Base-by-base conservation (phyloP, 2,888 invertebrate genomes). In the Metopia argyrocephala region DNA sequence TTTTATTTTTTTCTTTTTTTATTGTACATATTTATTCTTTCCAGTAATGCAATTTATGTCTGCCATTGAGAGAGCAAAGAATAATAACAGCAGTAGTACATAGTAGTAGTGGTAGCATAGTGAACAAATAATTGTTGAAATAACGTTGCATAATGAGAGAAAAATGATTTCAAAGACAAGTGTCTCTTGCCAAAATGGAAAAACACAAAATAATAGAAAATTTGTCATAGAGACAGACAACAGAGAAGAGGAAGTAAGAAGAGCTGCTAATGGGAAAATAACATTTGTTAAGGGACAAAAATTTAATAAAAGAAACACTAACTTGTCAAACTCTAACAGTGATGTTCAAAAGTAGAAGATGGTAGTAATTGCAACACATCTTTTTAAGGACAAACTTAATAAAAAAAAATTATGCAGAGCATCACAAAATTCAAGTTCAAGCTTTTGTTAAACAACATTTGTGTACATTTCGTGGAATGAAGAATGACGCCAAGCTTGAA, bases 111-210 rank as follows among this genome's bases (percentile, higher is more conserved):
- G 12, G 15, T 4, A 6, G 18, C 28, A 21, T 3, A 12, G 27
- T 5, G 20, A 27, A 50, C 5, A 12, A 28, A 61, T 54, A 68
- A 68, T n/a, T 48, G 56, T 74, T 23, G 21, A 12, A 45, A 45
- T 64, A 54, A 56, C 62, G 9, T 27, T 62, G 54, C 54, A 56
- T 54, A 62, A 46, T 52, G 31, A 62, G 25, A 61, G 61, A 45
- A 18, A 52, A 45, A 23, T 52, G 18, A 3, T 20, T 50, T 28
- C 9, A 62, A 18, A 23, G 7, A 46, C 25, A 46, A 38, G 27
- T 25, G 12, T 50, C 21, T 21, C 9, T 3, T 31, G 21, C 15
- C 12, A 31, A 31, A 57, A 23, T 61, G 45, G 25, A 15, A 25
- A 23, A 56, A n/a, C 25, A 2, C 27, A 27, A 56, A 56, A 56